Base-by-base conservation (phyloP, 2,888 invertebrate genomes). In the Drosophila leonis region DNA sequence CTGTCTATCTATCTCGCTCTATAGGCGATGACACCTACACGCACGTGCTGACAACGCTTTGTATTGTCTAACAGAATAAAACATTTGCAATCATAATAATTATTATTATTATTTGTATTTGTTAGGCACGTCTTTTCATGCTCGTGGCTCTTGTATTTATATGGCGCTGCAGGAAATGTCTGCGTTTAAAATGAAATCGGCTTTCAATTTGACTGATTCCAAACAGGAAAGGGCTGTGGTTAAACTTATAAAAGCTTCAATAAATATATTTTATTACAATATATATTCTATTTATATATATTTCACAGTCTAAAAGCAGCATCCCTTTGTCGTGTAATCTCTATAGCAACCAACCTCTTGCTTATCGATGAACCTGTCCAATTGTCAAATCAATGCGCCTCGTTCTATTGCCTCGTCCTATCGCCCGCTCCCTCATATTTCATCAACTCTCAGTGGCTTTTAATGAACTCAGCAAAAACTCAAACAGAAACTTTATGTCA, bases 111-210 rank as follows among this genome's bases (percentile, higher is more conserved):
- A 46, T 15, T 27, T 37, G 10, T 46, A 44, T 56, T 46, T 31
- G 39, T 66, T 55, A 52, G 42, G 59, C 75, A 79, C 79, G 71
- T 70, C 70, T 54, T 56, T 55, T 24, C 56, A 24, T 57, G 57
- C 15, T 31, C 20, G 27, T 15, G 15, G 41, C 52, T 48, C 9
- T 24, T 54, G 37, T 65, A 59, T 73, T 24, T 54, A 41, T 65
- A 59, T 73, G 73, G 75, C 44, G 46, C 71, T 71, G 64, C 75
- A 74, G 88, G 82, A 88, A 86, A 82, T 86, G 76, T 83, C 63
- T 39, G 51, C 71, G 66, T 56, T 76, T 78, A 74, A 81, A 83
- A 74, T 61, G 60, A 78, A 76, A 65, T 59, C 67, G 56, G 24
- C 44, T 27, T 39, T 37, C 35, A 37, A 54, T 51, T 44, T n/a